Evolutionary conservation across 2,888 invertebrate genomes (phyloP), one percentile per base, ranked within the genome.

Genomic region (Vesta saturnalis): DNA sequence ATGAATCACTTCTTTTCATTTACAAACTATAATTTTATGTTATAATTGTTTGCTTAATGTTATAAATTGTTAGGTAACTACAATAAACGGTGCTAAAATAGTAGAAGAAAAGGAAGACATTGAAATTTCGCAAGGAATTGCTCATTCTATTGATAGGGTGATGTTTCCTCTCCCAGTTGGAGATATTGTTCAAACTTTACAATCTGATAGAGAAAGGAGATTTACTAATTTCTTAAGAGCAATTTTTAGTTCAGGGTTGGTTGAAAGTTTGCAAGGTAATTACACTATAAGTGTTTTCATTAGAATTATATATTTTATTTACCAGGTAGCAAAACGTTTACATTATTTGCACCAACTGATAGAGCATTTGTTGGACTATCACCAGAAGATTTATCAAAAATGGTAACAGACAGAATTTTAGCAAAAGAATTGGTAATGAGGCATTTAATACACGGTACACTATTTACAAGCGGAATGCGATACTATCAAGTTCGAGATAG

Each of bases 111-210:
- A 92, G 81, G 91, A 91, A 80, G 93, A 95, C 82, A 92, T 95
- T 60, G 89, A 90, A 76, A 92, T 94, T 73, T 94, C 94, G 0
- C 94, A 95, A 85, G 94, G 94, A 47, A 89, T 94, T 74, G 94
- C 94, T 0, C 94, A 95, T 79, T 91, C 93, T 0, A 88, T 95
- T 0, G 95, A 95, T 83, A 86, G 94, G 19, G 94, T 94, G 1
- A 94, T 95, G 94, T 95, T 95, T 86, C 95, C 95, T 0, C 85
- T 95, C 70, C 95, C 95, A 0, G 94, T 95, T 0, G 95, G 95
- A 0, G 94, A 95, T 83, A 84, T 95, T 60, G 88, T 94, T 43
- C 94, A 94, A 83, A 95, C 95, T 0, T 84, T 95, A 60, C 94
- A 94, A 79, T 92, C 94, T 0, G 95, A 95, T 83, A 86, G 94